These are phyloP conservation scores for Hermodice carunculata DNA, from an alignment of 2,888 invertebrate species.

Conservation along the genomic window DNA sequence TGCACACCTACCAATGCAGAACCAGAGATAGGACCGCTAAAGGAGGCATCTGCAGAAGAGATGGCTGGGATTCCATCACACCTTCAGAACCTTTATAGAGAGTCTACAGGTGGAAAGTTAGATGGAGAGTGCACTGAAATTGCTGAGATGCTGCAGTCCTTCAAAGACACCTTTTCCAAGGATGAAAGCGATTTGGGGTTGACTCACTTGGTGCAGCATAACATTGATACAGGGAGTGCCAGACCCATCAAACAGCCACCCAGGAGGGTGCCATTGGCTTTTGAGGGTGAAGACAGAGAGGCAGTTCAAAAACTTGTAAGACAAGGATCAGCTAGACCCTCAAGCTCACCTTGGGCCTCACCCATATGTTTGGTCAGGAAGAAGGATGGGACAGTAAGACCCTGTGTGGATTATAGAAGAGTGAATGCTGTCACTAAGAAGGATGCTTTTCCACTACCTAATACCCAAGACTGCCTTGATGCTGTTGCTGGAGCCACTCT, in stretches of 20 bases:
- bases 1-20: no score
- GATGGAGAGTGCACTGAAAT: no score
- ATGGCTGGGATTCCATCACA: no score
- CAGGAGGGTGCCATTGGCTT: background rate
- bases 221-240: background rate
- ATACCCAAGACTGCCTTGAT: slow-evolving; percentile 23
- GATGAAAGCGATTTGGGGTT: slow-evolving; percentile 2
- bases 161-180: no score
- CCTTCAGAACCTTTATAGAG: no score
- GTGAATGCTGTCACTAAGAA: slow-evolving; percentile 29
- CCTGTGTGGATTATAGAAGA: slow-evolving; percentile 37
- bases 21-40: no score
- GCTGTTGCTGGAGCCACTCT: slow-evolving; percentile 27
- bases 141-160: no score
- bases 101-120: no score
- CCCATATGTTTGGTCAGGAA: background rate
- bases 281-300: background rate
- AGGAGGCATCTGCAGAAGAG: no score
- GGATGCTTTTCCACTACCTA: slow-evolving; percentile 34
- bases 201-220: background rate
- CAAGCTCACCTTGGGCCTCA: slow-evolving; percentile 1
- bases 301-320: background rate
- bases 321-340: background rate
- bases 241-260: background rate
- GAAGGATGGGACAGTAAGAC: slow-evolving; percentile 24